Evolutionary conservation across 2,113 vertebrate species (phyloP).

Genomic region (Carassius auratus): DNA sequence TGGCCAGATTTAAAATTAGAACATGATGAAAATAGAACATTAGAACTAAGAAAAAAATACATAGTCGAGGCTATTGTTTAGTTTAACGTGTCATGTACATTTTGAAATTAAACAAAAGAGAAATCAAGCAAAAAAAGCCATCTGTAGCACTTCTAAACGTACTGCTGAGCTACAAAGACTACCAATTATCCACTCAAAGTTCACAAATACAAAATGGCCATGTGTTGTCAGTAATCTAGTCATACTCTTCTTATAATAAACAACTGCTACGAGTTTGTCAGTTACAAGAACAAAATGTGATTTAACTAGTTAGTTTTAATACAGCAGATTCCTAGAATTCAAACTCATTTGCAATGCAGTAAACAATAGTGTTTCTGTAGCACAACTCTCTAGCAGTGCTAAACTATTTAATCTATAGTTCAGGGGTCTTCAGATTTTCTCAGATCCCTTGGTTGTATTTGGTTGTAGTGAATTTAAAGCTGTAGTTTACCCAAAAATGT

Average conservation of each 20-base stretch:
- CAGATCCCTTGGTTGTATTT: neutral
- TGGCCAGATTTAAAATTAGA: slow-evolving; percentile 23
- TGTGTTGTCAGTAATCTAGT: neutral
- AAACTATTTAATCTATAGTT: too few relatives aligned
- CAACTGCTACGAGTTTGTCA: neutral
- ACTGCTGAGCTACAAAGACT: slow-evolving; percentile 1
- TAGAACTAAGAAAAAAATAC: neutral
- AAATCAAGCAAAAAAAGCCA: neutral
- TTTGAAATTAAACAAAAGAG: slow-evolving; percentile 1
- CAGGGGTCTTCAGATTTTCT: too few relatives aligned
- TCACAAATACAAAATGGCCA: neutral
- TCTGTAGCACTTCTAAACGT: neutral
- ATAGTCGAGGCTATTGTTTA: neutral
- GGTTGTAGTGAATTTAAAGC: neutral
- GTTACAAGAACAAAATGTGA: neutral
- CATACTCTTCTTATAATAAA: neutral
- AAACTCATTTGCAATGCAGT: neutral
- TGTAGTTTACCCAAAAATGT: too few relatives aligned
- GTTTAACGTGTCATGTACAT: neutral
- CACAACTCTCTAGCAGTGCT: neutral
- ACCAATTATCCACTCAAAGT: neutral
- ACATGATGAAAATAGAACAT: neutral
- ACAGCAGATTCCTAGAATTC: neutral
- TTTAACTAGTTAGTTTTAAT: neutral
- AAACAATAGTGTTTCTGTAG: neutral